Evolutionary conservation across 92 coral and sea anemone genomes (phyloP), one percentile per base, ranked within the genome.

Genomic region (Anthopleura xanthogrammica): DNA sequence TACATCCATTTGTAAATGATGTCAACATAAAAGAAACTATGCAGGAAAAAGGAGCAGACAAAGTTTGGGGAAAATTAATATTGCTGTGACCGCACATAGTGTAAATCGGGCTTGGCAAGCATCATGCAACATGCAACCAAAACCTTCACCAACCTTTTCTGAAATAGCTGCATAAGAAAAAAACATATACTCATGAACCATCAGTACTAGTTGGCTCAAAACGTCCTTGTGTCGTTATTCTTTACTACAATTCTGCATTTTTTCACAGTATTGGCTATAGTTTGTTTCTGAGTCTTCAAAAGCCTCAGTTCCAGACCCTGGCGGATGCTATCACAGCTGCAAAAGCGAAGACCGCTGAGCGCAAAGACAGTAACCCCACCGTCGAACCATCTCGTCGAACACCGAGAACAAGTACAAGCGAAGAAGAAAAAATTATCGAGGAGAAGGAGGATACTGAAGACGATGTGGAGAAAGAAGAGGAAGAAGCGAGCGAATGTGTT

Each of bases 301-400:
- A 92, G 82, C 84, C 94, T 29, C 94, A 89, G 83, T 93, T 98
- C 95, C 91, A 92, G 83, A 79, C 94, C 40, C 84, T 97, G 1
- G 88, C 88, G 12, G 92, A 87, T 54, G 91, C 94, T 0, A 80
- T 92, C 42, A 78, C 88, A 12, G 83, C 87, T 46, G 91, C 95
- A 4, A 93, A 91, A 71, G 86, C 86, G 57, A 86, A 90, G 60
- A 83, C 92, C 80, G 81, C 83, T 60, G 93, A 92, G 64, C 89
- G 77, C 56, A 92, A 90, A 84, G 96, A 92, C 87, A 93, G 90
- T 90, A 72, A 85, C 42, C 89, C 89, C 58, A 86, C 89, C 46
- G 81, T 78, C 20, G 98, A 93, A 60, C 76, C 86, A 22, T 82
- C 89, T 58, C 89, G 86, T 64, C 88, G 85, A 56, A 89, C 98